Conservation (phyloP, 2,888 invertebrate species). For the Acrobasis suavella region DNA sequence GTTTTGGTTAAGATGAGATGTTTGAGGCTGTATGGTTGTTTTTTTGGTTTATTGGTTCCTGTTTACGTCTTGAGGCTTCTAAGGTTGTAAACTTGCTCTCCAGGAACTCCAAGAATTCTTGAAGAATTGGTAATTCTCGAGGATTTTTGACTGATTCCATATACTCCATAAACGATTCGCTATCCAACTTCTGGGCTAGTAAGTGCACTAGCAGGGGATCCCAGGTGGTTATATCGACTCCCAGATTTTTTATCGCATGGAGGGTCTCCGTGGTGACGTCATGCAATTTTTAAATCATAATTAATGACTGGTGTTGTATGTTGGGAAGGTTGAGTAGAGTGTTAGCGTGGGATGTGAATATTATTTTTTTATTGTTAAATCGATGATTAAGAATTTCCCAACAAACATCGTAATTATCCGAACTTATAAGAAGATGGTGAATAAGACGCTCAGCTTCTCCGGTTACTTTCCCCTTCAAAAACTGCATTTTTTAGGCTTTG, state of each 20-base stretch:
- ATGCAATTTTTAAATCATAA: background rate
- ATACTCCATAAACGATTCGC: constrained; percentile 28
- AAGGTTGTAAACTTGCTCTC: constrained; percentile 2
- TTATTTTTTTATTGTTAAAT: background rate
- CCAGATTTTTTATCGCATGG: constrained; percentile 1
- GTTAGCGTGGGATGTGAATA: background rate
- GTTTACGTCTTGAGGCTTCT: constrained; percentile 29
- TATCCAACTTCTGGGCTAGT: constrained; percentile 31
- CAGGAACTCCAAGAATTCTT: too few relatives aligned
- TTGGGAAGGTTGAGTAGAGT: background rate
- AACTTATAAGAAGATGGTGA: background rate
- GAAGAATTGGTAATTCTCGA: too few relatives aligned
- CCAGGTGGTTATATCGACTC: constrained; percentile 28
- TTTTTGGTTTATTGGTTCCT: background rate
- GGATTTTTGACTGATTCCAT: constrained; percentile 20
- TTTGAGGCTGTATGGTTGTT: too few relatives aligned
- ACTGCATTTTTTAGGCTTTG: constrained; percentile 33
- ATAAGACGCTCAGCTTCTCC: background rate
- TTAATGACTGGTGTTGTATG: background rate
- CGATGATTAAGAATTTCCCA: background rate
- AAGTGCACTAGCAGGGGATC: constrained; percentile 30
- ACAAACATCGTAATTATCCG: background rate
- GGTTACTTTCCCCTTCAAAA: constrained; percentile 30
- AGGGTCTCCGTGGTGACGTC: background rate
- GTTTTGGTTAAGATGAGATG: too few relatives aligned